Base-by-base conservation (phyloP, 2,888 invertebrate genomes). In the Dryomyza anilis region DNA sequence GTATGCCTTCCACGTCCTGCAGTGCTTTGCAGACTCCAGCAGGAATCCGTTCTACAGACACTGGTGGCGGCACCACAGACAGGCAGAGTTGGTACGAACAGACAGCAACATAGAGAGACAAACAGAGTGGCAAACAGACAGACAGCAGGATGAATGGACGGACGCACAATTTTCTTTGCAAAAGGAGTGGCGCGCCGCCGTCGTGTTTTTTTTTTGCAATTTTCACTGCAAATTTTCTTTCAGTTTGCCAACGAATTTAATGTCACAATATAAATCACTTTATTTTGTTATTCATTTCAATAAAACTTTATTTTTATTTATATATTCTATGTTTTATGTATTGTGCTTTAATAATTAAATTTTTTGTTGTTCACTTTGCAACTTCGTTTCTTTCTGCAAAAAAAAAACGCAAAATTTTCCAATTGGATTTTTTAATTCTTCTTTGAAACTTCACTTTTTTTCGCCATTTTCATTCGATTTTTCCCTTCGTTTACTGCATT, bases 171-270 rank as follows among this genome's bases (percentile, higher is more conserved):
- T 64, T 67, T 64, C 70, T 67, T 69, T 65, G 64, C 70, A 69
- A 68, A 70, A 71, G 71, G 71, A 71, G 71, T 71, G 71, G 71
- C 71, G 70, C 69, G 64, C 46, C 57, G 39, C 14, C 16, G 36
- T n/a, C n/a, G n/a, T n/a, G n/a, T n/a, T n/a, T n/a, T n/a, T 48
- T 56, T 60, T 58, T 63, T 52, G 16, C 50, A 19, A 4, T 45
- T 45, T 16, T n/a, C n/a, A n/a, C n/a, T n/a, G n/a, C n/a, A n/a
- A 33, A n/a, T 25, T 2, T 36, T 39, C 23, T 39, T 16, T 33
- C 55, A 36, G 39, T 50, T 50, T 39, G n/a, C n/a, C n/a, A n/a
- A n/a, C n/a, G n/a, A n/a, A n/a, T n/a, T n/a, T n/a, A n/a, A n/a
- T n/a, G n/a, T n/a, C n/a, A n/a, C n/a, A 16, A 39, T 39, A 43